Base-by-base conservation (phyloP, 2,113 vertebrate genomes). In the Oreocharis arfaki region DNA sequence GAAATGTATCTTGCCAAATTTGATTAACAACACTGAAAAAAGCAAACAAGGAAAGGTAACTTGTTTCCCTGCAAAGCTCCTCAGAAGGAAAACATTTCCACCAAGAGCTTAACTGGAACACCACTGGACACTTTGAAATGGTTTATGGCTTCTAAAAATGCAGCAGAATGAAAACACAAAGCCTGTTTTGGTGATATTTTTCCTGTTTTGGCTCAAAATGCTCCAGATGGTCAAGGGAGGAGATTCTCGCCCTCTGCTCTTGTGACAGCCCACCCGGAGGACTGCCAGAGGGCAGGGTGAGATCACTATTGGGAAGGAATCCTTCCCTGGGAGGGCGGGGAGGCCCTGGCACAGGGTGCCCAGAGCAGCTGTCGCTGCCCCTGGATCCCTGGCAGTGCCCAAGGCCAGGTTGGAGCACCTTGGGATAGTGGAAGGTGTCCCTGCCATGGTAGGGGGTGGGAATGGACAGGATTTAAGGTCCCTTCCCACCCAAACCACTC, bases 271-370 rank as follows among this genome's bases (percentile, higher is more conserved):
- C 11, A 32, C 20, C 24, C 2, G 1, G 42, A n/a, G 49, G 23
- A 28, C 9, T 9, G 41, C 3, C 27, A 3, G 32, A 39, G 47
- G n/a, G 24, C 16, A 46, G 61, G 50, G 37, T 0, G 30, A 1
- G 75, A 3, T n/a, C 49, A 55, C 24, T 20, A 0, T 4, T 17
- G 41, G 64, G 74, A 4, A 22, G 10, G 20, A 47, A 70, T 69
- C 2, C 0, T 10, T 37, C 18, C 14, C 33, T 70, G 39, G 0
- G 2, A 84, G 49, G 33, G 41, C 33, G 47, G 22, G 16, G 0
- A 55, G 49, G 28, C 3, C 8, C 59, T 74, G 68, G 81, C 22
- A 53, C 18, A 22, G 82, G 7, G 2, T 64, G 5, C 59, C 69
- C 69, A 65, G 69, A 47, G 50, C 4, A 42, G 71, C 71, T 67